A percentile compares a stretch with the other conserved stretches of the same genome.
These are phyloP conservation scores for Carassius auratus DNA, from an alignment of 2,113 vertebrate genomes.

Conservation along the genomic window DNA sequence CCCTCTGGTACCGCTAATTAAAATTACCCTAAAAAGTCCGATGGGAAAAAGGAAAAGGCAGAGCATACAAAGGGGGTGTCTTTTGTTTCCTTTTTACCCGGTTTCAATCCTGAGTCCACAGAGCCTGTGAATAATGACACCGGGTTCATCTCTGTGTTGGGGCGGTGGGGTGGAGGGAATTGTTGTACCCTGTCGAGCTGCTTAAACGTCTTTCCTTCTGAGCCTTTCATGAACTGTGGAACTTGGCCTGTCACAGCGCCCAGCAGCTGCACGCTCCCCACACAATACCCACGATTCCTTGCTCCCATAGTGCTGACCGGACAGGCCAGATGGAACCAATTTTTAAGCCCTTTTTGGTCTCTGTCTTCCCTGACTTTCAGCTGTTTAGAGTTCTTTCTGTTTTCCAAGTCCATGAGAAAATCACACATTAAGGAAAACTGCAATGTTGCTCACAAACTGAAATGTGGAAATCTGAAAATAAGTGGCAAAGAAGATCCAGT, in stretches of 20 bases:
- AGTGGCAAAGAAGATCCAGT: slow-evolving; percentile 8
- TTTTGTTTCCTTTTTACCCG: slow-evolving; percentile 47
- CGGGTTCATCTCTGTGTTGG: slow-evolving; percentile 26
- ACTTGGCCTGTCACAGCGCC: slow-evolving; percentile 59
- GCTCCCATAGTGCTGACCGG: slow-evolving; percentile 58
- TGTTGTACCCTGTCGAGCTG: slow-evolving; percentile 38
- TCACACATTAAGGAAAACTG: slow-evolving; percentile 63
- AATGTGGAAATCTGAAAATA: neutral
- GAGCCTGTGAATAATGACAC: slow-evolving; percentile 38
- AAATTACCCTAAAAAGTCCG: slow-evolving; percentile 34
- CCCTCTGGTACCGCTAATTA: slow-evolving; percentile 51
- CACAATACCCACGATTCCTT: slow-evolving; percentile 64
- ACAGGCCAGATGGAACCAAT: slow-evolving; percentile 72
- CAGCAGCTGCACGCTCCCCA: slow-evolving; percentile 64
- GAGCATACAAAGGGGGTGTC: slow-evolving; percentile 32
- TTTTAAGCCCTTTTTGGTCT: slow-evolving; percentile 64
- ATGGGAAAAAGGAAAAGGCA: neutral
- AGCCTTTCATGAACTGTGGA: slow-evolving; percentile 32
- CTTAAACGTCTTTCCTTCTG: slow-evolving; percentile 28
- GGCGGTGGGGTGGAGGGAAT: slow-evolving; percentile 25
- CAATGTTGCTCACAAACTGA: slow-evolving; percentile 20
- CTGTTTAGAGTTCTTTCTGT: slow-evolving; percentile 59
- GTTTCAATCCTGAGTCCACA: slow-evolving; percentile 41
- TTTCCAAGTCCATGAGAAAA: slow-evolving; percentile 53
- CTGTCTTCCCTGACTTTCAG: slow-evolving; percentile 56